Evolutionary conservation across 2,113 vertebrate species (phyloP), one percentile per base, ranked within the genome.

Genomic region (Brevimyrus niger): DNA sequence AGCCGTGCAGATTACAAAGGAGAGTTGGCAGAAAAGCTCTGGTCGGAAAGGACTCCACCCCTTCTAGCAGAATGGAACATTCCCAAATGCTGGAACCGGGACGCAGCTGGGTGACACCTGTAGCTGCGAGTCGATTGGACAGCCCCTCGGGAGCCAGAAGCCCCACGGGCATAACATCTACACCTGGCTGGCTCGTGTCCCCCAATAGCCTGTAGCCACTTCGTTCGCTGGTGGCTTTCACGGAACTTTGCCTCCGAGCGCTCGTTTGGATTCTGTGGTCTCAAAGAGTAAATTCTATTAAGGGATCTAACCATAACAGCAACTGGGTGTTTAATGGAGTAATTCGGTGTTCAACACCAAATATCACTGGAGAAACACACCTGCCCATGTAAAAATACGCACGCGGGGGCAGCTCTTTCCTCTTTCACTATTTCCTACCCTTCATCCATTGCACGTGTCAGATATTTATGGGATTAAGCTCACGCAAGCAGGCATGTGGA

Each of bases 401-500:
- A n/a, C n/a, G n/a, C n/a, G n/a, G n/a, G n/a, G n/a, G n/a, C n/a
- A n/a, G n/a, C n/a, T n/a, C n/a, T 48, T 53, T 11, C 27, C 27
- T 15, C 19, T n/a, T 35, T 86, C 15, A 51, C 17, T 86, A 35
- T 17, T 80, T 89, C n/a, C 17, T 80, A 10, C 69, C 35, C 55
- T 51, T 10, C 8, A 89, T 47, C 44, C 5, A 15, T 42, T 53
- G 48, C n/a, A 31, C 76, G 35, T 51, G 35, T 89, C 58, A 48
- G 35, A 89, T 87, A 87, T 80, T 89, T n/a, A 89, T 87, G 35
- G 87, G 38, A 89, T 76, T 50, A 89, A 10, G 85, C 27, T 19
- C 3, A 35, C 7, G n/a, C n/a, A 31, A 38, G 13, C 85, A 17
- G 50, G 50, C 31, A 19, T 38, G 31, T 55, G 85, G 82, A 47